Evolutionary conservation across 2,888 invertebrate species (phyloP), one percentile per base, ranked within the genome.

Genomic region (Iphiclides podalirius): DNA sequence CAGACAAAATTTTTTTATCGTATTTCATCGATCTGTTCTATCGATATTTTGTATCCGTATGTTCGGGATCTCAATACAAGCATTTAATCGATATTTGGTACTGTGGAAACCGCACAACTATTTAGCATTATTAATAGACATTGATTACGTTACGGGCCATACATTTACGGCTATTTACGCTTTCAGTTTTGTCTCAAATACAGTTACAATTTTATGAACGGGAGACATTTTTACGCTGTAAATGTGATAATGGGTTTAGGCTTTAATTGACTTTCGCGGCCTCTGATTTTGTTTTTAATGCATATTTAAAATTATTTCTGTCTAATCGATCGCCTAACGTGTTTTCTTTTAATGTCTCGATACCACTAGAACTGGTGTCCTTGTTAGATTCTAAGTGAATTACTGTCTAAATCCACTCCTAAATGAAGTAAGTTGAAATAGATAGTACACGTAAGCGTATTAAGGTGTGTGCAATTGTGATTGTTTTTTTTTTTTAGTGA

Each of bases 331-430:
- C 39, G 57, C 53, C 52, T 62, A 60, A 59, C 33, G 13, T 31
- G 42, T 46, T 40, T 40, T 48, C 20, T 34, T 48, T 38, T 23
- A 35, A 41, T 39, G 17, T 28, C 13, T 20, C 14, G 34, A 34
- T 35, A 41, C 36, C 14, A 47, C 54, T 54, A 55, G 41, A 55
- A 57, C 55, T 58, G 54, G 58, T 63, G 63, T 60, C 60, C 52
- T 54, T 52, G 61, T 54, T 61, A 72, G 72, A 66, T 72, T 72
- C 69, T 79, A 77, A 74, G 78, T 79, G 80, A 73, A 81, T 84
- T 84, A 80, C 62, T 78, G 85, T 79, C 84, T 85, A 79, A 84
- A 86, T 81, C 84, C 85, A 72, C 79, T 81, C 79, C 79, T 78
- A 72, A 72, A 68, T 66, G 20, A n/a, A 36, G 44, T 77, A 77